Conservation (phyloP, 2,797 vertebrate genomes). For the Tarsius wallacei region DNA sequence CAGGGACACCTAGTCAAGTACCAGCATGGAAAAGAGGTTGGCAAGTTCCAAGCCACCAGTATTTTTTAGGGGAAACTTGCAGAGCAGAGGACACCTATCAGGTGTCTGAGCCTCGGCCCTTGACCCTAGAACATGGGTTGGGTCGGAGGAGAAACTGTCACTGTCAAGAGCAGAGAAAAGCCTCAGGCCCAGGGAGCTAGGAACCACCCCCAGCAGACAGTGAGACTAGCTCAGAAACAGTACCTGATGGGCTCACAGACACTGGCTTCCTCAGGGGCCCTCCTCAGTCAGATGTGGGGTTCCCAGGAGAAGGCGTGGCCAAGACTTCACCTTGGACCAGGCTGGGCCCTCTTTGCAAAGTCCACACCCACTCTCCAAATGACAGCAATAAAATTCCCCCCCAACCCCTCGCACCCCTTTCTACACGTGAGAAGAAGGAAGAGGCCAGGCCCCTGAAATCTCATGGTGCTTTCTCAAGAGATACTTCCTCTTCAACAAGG, state of each 20-base stretch:
- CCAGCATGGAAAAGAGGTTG: background rate
- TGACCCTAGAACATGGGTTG: accelerated
- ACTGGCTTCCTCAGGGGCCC: background rate
- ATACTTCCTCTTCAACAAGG: slow-evolving; percentile 51
- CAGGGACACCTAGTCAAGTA: background rate
- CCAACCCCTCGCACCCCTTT: accelerated
- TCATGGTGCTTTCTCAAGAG: background rate
- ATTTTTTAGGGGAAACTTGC: background rate
- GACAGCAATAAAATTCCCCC: background rate
- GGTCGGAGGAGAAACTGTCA: background rate
- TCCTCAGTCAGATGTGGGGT: background rate
- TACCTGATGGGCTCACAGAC: background rate
- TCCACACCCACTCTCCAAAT: background rate
- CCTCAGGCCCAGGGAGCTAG: background rate
- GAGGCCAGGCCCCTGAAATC: background rate
- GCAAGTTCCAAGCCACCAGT: background rate
- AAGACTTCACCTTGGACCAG: background rate
- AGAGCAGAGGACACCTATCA: accelerated
- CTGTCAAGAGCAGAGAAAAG: background rate
- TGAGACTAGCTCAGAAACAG: background rate
- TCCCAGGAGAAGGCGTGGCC: background rate
- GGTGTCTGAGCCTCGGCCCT: background rate
- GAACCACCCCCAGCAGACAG: no score
- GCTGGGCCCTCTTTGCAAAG: background rate
- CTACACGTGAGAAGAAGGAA: background rate